Base-by-base conservation (phyloP, 1,140 invertebrate species). In the Ceratina calcarata region DNA sequence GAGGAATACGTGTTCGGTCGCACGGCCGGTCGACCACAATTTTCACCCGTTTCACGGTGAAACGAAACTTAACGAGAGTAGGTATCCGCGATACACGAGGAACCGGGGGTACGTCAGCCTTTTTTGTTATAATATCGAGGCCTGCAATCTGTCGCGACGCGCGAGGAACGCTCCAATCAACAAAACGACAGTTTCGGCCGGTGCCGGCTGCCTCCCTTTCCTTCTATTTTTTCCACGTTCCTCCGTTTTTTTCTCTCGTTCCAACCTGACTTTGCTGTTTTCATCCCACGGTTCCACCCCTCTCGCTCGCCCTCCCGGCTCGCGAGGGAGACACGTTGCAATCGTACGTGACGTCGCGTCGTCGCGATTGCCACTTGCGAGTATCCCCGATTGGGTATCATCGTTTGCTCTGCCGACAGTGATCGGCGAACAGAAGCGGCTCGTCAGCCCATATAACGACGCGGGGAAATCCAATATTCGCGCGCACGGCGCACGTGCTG, bases 321-420 rank as follows among this genome's bases (percentile, higher is more conserved):
- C 82, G 68, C 73, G 55, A 24, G 22, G 60, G 67, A 68, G 81
- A 84, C 81, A 85, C 82, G 78, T 84, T 81, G 78, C 78, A 55
- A 85, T 84, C 82, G 78, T 85, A 81, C 82, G 78, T 84, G 82
- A 84, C 83, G 79, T 83, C 73, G 81, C 74, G 73, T 84, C 65
- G 82, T 72, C 37, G 32, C 83, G 84, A 86, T 86, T 85, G 80
- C 80, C 83, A 82, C 80, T 86, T 85, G 80, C 80, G 62, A 76
- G 75, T 60, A 75, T 65, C 77, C 60, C 57, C 83, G 76, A 86
- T 85, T 79, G 84, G 68, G 71, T 84, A 81, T 85, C 82, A 71
- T 71, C 83, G 78, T 79, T 75, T 61, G 73, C 69, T 73, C 65
- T 71, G 37, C 57, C 75, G 32, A 58, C 24, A 53, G 71, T 62